These are phyloP conservation scores for Drosophila bunnanda DNA, from an alignment of 2,888 invertebrate species.

Conservation along the genomic window DNA sequence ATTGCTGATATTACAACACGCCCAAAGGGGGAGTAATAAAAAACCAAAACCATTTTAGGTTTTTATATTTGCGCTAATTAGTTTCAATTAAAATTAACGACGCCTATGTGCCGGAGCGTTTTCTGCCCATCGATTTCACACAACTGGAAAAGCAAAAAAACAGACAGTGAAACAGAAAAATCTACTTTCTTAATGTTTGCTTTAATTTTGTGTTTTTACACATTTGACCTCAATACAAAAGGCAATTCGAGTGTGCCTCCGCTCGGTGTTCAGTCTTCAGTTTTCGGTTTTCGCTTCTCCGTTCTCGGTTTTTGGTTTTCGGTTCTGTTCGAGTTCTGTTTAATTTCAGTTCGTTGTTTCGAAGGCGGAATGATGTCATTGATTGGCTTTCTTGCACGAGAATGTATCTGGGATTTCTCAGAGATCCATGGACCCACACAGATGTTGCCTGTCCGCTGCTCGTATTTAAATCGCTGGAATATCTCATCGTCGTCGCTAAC, in stretches of 20 bases:
- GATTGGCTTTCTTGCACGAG: conserved; percentile 29
- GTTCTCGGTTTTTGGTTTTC: conserved; percentile 15
- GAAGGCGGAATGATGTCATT: conserved; percentile 39
- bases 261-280: conserved; percentile 49
- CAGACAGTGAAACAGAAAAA: conserved; percentile 45
- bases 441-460: conserved; percentile 21
- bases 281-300: not conserved
- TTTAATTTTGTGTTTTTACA: conserved; percentile 68
- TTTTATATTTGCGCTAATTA: conserved; percentile 70
- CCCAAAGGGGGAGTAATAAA: conserved; percentile 1
- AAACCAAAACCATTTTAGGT: conserved; percentile 21
- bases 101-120: conserved; percentile 39
- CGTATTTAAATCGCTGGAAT: conserved; percentile 35
- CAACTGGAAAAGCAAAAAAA: conserved; percentile 39
- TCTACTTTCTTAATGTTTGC: conserved; percentile 66
- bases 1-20: conserved; percentile 31
- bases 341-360: conserved; percentile 34
- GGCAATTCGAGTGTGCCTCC: conserved; percentile 50
- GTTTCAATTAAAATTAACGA: conserved; percentile 80
- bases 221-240: conserved; percentile 71
- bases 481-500: conserved; percentile 15
- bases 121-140: conserved; percentile 70
- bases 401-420: conserved; percentile 21
- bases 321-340: conserved; percentile 32
- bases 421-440: conserved; percentile 35